Percentiles rank a stretch among this genome's conserved stretches.
phyloP scores from a whole-genome alignment of 2,113 vertebrate genomes.

The Aythya baeri region DNA sequence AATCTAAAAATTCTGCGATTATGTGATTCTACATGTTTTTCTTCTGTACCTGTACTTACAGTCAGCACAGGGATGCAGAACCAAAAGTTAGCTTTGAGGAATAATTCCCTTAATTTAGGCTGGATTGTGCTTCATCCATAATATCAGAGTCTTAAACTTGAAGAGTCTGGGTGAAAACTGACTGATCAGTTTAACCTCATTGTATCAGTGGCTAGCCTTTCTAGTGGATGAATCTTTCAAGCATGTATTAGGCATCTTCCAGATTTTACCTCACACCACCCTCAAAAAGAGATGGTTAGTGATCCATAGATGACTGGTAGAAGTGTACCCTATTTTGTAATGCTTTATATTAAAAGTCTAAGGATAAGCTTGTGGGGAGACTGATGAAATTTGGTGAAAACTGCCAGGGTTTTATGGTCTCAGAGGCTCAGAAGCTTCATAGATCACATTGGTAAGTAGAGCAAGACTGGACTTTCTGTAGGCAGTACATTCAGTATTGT shows the following conservation, averaged over 20 bases:
- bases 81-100: not conserved
- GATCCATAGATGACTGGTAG: not conserved
- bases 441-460: not conserved
- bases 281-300: not conserved
- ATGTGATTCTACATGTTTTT: too few relatives aligned
- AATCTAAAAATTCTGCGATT: too few relatives aligned
- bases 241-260: not conserved
- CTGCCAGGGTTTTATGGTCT: not conserved
- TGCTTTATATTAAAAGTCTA: not conserved
- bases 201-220: not conserved
- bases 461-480: not conserved
- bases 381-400: not conserved
- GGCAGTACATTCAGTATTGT: not conserved
- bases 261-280: not conserved
- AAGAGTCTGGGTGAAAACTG: not conserved
- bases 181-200: not conserved
- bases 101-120: not conserved
- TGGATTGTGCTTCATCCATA: not conserved
- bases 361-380: not conserved
- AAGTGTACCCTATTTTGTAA: not conserved
- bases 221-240: not conserved
- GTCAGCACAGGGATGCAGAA: not conserved
- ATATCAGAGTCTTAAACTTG: not conserved
- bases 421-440: not conserved
- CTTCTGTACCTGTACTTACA: not conserved